Evolutionary conservation across 64 coral and sea anemone species (phyloP).

Genomic region (Dendronephthya gigantea): DNA sequence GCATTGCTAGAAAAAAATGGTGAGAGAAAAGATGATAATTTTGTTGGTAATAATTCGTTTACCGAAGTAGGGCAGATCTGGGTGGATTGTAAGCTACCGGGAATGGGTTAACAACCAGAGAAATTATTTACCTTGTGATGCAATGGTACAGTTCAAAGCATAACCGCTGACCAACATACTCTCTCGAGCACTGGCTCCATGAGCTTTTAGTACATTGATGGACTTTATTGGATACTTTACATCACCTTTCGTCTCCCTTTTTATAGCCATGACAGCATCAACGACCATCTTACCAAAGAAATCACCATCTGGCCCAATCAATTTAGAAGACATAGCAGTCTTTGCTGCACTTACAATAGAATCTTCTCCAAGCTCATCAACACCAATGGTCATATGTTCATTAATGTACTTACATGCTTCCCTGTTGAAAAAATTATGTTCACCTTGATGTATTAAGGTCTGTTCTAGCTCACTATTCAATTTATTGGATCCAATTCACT

Average conservation of each 20-base stretch:
- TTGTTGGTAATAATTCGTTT: too few species aligned
- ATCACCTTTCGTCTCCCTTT: constrained; percentile 80
- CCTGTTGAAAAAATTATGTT: constrained; percentile 17
- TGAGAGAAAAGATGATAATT: too few species aligned
- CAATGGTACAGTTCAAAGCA: constrained; percentile 94
- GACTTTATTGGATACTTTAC: constrained; percentile 93
- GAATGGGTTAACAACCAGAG: neutral
- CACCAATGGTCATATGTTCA: constrained; percentile 72
- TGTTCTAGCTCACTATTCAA: too few species aligned
- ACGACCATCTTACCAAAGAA: constrained; percentile 91
- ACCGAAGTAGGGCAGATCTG: too few species aligned
- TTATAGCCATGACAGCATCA: constrained; percentile 84
- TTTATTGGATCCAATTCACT: too few species aligned
- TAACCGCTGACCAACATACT: constrained; percentile 86
- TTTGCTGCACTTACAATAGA: constrained; percentile 76
- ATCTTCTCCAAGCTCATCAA: constrained; percentile 76
- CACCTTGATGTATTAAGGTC: too few species aligned
- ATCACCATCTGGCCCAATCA: constrained; percentile 66
- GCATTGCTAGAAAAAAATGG: constrained; percentile 95
- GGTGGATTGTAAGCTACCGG: too few species aligned
- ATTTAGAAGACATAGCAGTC: constrained; percentile 88
- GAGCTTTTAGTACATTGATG: constrained; percentile 91
- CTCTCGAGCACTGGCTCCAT: constrained; percentile 82
- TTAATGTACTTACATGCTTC: constrained; percentile 98
- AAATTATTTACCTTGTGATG: constrained; percentile 74